A percentile compares a stretch with the other conserved stretches of the same genome.
phyloP scores from a whole-genome alignment of 2,113 vertebrate genomes.

The Paradisaea rubra region DNA sequence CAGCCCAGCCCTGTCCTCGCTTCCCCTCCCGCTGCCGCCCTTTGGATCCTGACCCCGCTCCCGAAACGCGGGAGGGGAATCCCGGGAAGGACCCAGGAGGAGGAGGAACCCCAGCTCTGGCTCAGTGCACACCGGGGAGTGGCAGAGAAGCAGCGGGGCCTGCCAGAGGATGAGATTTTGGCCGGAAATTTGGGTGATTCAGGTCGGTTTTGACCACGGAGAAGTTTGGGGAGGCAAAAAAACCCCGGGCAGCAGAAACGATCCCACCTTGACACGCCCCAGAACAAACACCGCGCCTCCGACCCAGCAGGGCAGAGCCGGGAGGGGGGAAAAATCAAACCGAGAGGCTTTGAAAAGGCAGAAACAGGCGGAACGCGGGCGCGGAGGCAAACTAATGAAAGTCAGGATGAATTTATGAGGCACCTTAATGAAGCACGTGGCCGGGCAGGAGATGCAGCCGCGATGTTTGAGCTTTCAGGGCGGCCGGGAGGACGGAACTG shows the following conservation, averaged over 20 bases:
- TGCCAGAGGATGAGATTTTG: background rate
- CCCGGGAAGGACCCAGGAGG: background rate
- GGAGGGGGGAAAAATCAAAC: background rate
- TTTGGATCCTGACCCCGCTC: background rate
- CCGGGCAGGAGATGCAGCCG: background rate
- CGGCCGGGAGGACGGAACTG: background rate
- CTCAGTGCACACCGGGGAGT: no score
- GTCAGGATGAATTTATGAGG: constrained; percentile 39
- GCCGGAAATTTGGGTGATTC: background rate
- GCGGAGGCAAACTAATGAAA: constrained; percentile 30
- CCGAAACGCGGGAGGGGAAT: fast-evolving
- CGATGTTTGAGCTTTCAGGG: background rate
- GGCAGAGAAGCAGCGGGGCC: no score
- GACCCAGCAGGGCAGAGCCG: background rate
- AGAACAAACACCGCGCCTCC: background rate
- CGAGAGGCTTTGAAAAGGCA: background rate
- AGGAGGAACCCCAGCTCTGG: background rate
- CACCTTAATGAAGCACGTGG: constrained; percentile 1
- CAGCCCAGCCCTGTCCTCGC: background rate
- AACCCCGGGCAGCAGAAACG: background rate
- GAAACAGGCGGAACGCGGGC: background rate
- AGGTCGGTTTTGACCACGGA: background rate
- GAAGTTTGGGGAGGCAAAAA: no score
- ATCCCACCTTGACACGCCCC: background rate
- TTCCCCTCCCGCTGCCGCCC: background rate